Conservation (phyloP, 2,797 vertebrate species). For the Bucorvus abyssinicus region DNA sequence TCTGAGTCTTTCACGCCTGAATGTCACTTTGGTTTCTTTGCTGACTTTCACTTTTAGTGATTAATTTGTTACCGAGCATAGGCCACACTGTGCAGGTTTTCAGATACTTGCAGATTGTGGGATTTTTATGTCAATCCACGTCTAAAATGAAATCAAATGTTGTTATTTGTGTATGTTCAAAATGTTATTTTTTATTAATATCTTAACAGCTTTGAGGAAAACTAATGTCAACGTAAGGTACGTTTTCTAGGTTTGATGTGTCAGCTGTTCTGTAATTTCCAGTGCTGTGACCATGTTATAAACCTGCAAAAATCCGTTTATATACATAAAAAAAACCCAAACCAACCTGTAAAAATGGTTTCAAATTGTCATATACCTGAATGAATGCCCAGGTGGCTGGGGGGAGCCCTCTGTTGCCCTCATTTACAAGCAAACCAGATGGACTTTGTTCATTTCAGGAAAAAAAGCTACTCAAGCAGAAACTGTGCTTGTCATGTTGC, state of each 20-base stretch:
- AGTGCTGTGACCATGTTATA: neutral
- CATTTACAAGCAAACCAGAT: constrained; percentile 12
- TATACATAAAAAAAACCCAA: constrained; percentile 16
- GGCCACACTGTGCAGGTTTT: neutral
- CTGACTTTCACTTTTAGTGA: constrained; percentile 6
- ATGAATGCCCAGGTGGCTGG: neutral
- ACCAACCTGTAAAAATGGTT: neutral
- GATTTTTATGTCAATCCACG: neutral
- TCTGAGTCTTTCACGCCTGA: neutral
- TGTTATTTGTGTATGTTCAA: neutral
- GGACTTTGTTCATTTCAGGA: constrained; percentile 1
- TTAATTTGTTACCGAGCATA: neutral
- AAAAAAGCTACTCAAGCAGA: constrained; percentile 16
- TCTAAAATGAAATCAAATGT: neutral
- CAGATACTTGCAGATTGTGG: neutral
- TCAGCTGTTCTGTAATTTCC: constrained; percentile 25
- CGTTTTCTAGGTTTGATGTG: neutral
- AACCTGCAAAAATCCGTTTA: constrained; percentile 36
- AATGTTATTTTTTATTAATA: neutral
- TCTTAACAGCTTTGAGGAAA: constrained; percentile 9
- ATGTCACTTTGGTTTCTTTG: constrained; percentile 5
- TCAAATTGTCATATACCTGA: neutral
- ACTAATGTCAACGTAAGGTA: neutral
- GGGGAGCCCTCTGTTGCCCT: neutral
- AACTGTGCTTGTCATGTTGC: neutral